Conservation (phyloP, 2,888 invertebrate genomes). For the Synergus laeviventris region DNA sequence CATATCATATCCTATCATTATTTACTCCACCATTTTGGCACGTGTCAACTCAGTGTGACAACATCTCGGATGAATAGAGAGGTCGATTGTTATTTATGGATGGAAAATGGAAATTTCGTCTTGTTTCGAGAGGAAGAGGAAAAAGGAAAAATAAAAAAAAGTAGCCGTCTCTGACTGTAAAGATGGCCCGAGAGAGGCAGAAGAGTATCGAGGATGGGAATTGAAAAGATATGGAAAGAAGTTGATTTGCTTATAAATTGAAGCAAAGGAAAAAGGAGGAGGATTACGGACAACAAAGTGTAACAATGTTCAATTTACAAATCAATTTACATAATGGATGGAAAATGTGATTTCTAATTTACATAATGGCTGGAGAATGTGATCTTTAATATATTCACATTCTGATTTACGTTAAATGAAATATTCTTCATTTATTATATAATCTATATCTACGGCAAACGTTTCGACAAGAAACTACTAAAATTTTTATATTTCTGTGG, state of each 20-base stretch:
- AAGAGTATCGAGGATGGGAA: background rate
- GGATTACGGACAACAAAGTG: background rate
- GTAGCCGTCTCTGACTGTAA: background rate
- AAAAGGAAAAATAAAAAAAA: background rate
- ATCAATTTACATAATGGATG: too few relatives aligned
- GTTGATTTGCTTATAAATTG: conserved; percentile 8
- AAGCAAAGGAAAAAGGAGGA: background rate
- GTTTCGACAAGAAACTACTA: too few relatives aligned
- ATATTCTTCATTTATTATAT: too few relatives aligned
- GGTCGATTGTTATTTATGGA: conserved; percentile 28
- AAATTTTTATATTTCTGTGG: too few relatives aligned
- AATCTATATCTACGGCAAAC: too few relatives aligned
- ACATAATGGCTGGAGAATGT: too few relatives aligned
- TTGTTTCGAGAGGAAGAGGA: background rate
- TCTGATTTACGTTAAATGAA: too few relatives aligned
- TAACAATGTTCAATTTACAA: background rate
- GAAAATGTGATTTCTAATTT: too few relatives aligned
- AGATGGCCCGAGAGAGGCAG: background rate
- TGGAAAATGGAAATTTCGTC: background rate
- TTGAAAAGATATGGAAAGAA: background rate
- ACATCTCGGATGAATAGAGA: background rate
- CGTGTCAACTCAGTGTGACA: background rate
- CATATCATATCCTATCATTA: background rate
- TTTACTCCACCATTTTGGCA: conserved; percentile 25
- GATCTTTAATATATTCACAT: too few relatives aligned